phyloP scores from a whole-genome alignment of 2,888 invertebrate genomes.

The Netelia fuscicornis region DNA sequence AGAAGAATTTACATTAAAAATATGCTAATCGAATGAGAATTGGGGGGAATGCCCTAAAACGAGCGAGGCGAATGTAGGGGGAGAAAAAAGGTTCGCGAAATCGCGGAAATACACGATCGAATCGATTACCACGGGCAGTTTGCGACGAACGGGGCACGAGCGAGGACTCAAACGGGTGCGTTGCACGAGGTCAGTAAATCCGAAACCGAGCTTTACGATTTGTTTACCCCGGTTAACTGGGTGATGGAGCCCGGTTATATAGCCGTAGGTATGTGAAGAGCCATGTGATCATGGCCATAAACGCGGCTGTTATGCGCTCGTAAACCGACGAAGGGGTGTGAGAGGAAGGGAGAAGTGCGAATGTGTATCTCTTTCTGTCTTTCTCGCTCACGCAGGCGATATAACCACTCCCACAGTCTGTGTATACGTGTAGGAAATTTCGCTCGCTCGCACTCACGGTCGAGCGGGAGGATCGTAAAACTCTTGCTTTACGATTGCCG shows the following conservation, averaged over 20 bases:
- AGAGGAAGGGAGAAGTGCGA: constrained; percentile 40
- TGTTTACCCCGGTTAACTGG: constrained; percentile 83
- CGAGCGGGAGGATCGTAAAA: constrained; percentile 81
- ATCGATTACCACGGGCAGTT: constrained; percentile 51
- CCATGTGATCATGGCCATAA: constrained; percentile 84
- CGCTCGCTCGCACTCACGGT: constrained; percentile 67
- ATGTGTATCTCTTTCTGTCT: constrained; percentile 46
- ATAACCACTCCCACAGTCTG: constrained; percentile 21
- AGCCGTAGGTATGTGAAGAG: constrained; percentile 82
- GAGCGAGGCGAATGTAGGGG: constrained; percentile 21
- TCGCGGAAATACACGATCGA: constrained; percentile 60
- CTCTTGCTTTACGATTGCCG: constrained; percentile 83
- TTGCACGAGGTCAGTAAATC: constrained; percentile 84
- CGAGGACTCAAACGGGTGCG: constrained; percentile 57
- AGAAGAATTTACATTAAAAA: neutral
- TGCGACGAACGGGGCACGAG: constrained; percentile 17
- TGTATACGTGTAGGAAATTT: constrained; percentile 22
- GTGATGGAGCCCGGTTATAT: constrained; percentile 83
- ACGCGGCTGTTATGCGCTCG: constrained; percentile 85
- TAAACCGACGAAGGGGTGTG: constrained; percentile 78
- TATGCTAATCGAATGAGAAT: constrained; percentile 15
- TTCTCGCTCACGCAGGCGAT: constrained; percentile 56
- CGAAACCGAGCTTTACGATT: constrained; percentile 84
- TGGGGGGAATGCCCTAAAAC: constrained; percentile 9
- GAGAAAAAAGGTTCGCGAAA: constrained; percentile 49